These are phyloP conservation scores for Camponotus floridanus DNA, from an alignment of 1,140 invertebrate genomes.

Conservation along the genomic window DNA sequence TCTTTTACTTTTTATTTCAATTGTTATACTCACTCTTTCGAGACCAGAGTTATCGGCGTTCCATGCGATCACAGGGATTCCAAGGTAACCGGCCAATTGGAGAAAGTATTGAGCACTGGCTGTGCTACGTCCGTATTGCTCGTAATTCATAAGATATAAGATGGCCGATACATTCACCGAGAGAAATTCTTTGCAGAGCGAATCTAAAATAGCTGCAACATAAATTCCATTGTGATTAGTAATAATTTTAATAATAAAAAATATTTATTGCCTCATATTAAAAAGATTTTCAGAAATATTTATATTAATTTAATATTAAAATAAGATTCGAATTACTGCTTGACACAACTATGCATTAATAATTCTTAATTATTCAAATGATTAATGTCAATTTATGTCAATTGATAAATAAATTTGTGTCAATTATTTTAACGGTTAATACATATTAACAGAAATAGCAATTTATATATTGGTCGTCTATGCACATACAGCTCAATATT, in stretches of 20 bases:
- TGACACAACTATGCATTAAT: not conserved
- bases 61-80: slow-evolving; percentile 97
- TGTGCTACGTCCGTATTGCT: slow-evolving; percentile 94
- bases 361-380: not conserved
- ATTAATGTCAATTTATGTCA: too few species aligned
- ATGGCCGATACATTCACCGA: slow-evolving; percentile 96
- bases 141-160: slow-evolving; percentile 97
- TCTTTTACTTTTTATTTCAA: not conserved
- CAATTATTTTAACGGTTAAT: too few species aligned
- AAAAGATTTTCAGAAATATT: not conserved
- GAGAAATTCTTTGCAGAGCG: slow-evolving; percentile 95
- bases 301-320: slow-evolving; percentile 17
- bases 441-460: too few species aligned
- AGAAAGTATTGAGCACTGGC: slow-evolving; percentile 97
- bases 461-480: too few species aligned
- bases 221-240: not conserved
- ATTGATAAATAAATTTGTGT: too few species aligned
- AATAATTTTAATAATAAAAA: not conserved
- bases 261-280: not conserved
- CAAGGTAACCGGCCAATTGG: slow-evolving; percentile 94
- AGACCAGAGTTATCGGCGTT: slow-evolving; percentile 97
- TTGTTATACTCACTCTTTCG: slow-evolving; percentile 87
- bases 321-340: not conserved
- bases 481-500: too few species aligned
- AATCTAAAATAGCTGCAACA: slow-evolving; percentile 93